Evolutionary conservation across 2,797 vertebrate species (phyloP).

Genomic region (Florisuga fusca): DNA sequence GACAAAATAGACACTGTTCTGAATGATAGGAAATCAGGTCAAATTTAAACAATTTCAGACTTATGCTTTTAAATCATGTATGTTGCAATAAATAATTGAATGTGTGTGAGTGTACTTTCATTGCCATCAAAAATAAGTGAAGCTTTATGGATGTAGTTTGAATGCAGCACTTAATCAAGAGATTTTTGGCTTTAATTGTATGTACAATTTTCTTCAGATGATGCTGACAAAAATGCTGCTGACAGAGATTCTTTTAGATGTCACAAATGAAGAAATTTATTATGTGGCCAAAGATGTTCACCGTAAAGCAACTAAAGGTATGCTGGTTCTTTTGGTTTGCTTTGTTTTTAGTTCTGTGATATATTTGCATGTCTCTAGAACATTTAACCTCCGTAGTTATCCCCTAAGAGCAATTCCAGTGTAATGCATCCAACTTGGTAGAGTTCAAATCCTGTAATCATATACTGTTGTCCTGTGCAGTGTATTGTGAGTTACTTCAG

Average conservation of each 20-base stretch:
- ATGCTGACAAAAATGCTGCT: conserved; percentile 95
- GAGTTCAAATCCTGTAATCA: conserved; percentile 63
- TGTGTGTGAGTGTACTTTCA: background rate
- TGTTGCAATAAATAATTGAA: background rate
- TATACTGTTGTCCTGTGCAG: conserved; percentile 68
- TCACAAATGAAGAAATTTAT: conserved; percentile 97
- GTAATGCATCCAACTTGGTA: conserved; percentile 66
- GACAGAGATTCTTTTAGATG: conserved; percentile 97
- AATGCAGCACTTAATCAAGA: background rate
- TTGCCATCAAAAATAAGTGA: background rate
- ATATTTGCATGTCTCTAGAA: conserved; percentile 79
- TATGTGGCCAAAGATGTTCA: conserved; percentile 93
- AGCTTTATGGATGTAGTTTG: background rate
- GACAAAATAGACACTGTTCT: background rate
- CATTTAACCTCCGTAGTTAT: conserved; percentile 71
- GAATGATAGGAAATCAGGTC: background rate
- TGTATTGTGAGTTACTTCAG: conserved; percentile 71
- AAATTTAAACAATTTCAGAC: background rate
- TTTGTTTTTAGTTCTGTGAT: conserved; percentile 46
- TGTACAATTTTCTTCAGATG: conserved; percentile 83
- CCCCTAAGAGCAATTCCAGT: conserved; percentile 64
- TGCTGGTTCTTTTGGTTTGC: conserved; percentile 24
- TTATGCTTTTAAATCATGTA: background rate
- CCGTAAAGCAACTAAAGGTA: conserved; percentile 98
- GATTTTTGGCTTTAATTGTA: background rate